Conservation (phyloP, 2,888 invertebrate genomes). For the Abscondita cerata region DNA sequence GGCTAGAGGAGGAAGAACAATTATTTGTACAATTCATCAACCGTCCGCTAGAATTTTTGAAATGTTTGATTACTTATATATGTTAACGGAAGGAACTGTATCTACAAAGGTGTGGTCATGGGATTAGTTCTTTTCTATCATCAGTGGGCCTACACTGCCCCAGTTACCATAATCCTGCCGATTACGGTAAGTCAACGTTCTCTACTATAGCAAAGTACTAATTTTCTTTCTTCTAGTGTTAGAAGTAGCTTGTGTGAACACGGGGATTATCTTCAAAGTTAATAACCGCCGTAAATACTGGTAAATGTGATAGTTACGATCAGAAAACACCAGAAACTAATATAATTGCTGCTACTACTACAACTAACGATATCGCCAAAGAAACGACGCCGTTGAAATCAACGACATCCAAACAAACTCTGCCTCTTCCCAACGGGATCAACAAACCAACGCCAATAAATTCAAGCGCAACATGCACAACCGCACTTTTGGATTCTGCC, state of each 20-base stretch:
- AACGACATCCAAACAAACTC: constrained; percentile 47
- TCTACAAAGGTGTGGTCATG: constrained; percentile 89
- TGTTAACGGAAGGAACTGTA: constrained; percentile 92
- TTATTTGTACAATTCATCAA: constrained; percentile 96
- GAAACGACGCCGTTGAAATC: constrained; percentile 51
- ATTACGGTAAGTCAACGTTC: too few species aligned
- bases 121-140: constrained; percentile 83
- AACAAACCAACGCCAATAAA: constrained; percentile 73
- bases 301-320: constrained; percentile 79
- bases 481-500: constrained; percentile 70
- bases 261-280: constrained; percentile 88
- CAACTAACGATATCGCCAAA: constrained; percentile 66
- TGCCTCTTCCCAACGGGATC: constrained; percentile 69
- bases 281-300: constrained; percentile 85
- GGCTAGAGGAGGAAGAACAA: constrained; percentile 89
- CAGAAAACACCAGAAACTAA: constrained; percentile 56
- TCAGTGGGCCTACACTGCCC: constrained; percentile 88
- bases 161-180: constrained; percentile 97
- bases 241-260: constrained; percentile 96
- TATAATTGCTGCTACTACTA: constrained; percentile 23
- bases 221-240: constrained; percentile 95
- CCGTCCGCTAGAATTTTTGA: constrained; percentile 96
- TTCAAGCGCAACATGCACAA: constrained; percentile 62
- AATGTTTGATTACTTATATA: constrained; percentile 95
- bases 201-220: too few species aligned